Percentiles rank a stretch among this genome's conserved stretches.
phyloP scores from a whole-genome alignment of 1,140 invertebrate genomes.

The Caenorhabditis remanei region DNA sequence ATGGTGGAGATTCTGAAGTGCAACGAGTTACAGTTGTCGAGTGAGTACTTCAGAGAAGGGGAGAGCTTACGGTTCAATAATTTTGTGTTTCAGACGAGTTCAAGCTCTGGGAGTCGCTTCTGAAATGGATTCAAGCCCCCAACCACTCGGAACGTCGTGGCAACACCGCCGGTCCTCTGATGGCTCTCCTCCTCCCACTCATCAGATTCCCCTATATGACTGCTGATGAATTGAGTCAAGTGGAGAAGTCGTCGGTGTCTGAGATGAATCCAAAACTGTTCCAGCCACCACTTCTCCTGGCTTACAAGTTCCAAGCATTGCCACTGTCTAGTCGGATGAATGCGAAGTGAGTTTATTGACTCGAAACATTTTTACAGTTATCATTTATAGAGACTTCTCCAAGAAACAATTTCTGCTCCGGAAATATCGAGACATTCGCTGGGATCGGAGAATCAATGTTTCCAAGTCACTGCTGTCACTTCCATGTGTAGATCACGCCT shows the following conservation, averaged over 20 bases:
- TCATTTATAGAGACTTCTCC: constrained; percentile 78
- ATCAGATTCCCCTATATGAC: constrained; percentile 80
- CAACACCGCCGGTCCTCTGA: constrained; percentile 73
- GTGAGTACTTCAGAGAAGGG: constrained; percentile 62
- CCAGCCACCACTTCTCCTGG: constrained; percentile 77
- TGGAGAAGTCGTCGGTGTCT: constrained; percentile 76
- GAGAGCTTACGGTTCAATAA: not conserved
- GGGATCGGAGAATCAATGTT: constrained; percentile 79
- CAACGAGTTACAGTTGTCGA: constrained; percentile 78
- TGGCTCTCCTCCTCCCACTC: constrained; percentile 71
- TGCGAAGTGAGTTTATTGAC: constrained; percentile 57
- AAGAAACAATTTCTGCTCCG: constrained; percentile 78
- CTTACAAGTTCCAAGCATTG: constrained; percentile 80
- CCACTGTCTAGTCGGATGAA: constrained; percentile 76
- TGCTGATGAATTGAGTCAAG: constrained; percentile 78
- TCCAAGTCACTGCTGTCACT: not conserved
- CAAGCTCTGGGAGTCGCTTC: constrained; percentile 71
- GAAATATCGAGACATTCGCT: constrained; percentile 79
- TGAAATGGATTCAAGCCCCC: constrained; percentile 72
- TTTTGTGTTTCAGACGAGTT: constrained; percentile 71
- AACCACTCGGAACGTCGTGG: constrained; percentile 74
- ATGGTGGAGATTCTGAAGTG: constrained; percentile 79
- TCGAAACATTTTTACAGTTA: not conserved
- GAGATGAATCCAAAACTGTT: constrained; percentile 77
- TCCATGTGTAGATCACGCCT: not conserved